Base-by-base conservation (phyloP, 2,888 invertebrate species). In the Clivina fossor region DNA sequence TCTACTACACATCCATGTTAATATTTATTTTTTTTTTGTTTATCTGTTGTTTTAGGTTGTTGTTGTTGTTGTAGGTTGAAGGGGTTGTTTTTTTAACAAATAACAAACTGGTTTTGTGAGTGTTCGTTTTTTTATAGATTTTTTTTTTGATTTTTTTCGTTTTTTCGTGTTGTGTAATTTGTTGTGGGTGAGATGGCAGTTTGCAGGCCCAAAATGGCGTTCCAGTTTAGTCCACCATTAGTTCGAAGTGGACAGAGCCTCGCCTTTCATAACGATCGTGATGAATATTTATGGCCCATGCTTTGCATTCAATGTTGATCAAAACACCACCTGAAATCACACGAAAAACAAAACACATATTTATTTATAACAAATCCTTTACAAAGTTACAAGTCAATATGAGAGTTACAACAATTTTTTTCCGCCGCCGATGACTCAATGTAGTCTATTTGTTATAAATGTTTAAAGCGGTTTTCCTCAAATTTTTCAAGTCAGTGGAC, bases 161-260 rank as follows among this genome's bases (percentile, higher is more conserved):
- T 18, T 8, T 28, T 49, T 37, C 28, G 40, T 49, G 49, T 41
- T 41, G 5, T 18, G 8, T 22, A 8, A n/a, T 26, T 9, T 40
- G n/a, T 22, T 56, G 33, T 43, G 43, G 56, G 49, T 60, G 44
- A 65, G 66, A 66, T 69, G 76, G 79, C 80, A 69, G 71, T 70
- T n/a, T 69, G 68, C 64, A 63, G 61, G 65, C 67, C 65, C 60
- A n/a, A n/a, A n/a, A n/a, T 62, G 60, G 58, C 56, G 8, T 8
- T 57, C 49, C 53, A 41, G 59, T 64, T 83, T 86, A 88, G 78
- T 94, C 94, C 74, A 94, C 85, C 86, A 94, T 87, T 75, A 94
- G 80, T 79, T 94, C 94, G 80, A 95, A 93, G 79, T 94, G 93
- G 69, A 94, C 93, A 67, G 90, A 90, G 69, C 94, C 95, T 72